Percentiles rank a stretch among this genome's conserved stretches.
phyloP scores from a whole-genome alignment of 2,888 invertebrate genomes.

The Idaea straminata region DNA sequence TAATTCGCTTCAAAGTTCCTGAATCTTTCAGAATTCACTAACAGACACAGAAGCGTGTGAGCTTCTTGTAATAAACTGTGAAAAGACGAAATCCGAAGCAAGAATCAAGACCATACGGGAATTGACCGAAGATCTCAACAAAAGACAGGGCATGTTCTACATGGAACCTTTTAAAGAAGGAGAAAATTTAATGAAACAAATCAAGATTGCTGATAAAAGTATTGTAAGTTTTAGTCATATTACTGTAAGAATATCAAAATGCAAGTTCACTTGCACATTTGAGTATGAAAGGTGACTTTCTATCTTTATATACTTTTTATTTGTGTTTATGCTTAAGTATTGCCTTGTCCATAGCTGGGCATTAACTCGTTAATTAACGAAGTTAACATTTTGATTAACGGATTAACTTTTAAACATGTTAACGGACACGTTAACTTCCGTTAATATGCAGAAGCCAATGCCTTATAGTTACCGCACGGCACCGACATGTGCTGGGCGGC shows the following conservation, averaged over 20 bases:
- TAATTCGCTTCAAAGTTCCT: neutral
- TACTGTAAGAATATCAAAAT: too few species aligned
- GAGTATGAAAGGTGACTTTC: neutral
- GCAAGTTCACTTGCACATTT: neutral
- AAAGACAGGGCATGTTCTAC: conserved; percentile 39
- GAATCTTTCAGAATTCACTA: conserved; percentile 35
- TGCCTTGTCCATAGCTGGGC: too few species aligned
- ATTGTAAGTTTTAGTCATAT: conserved; percentile 46
- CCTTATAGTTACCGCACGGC: too few species aligned
- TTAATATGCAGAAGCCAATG: too few species aligned
- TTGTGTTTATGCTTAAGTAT: too few species aligned
- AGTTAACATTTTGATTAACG: too few species aligned
- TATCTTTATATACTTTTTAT: neutral
- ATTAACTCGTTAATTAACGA: too few species aligned
- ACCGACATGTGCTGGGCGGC: too few species aligned
- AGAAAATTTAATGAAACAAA: conserved; percentile 21
- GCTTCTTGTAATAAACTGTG: conserved; percentile 51
- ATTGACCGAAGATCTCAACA: conserved; percentile 36
- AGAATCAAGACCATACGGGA: conserved; percentile 38
- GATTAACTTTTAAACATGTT: too few species aligned
- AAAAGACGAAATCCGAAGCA: conserved; percentile 42
- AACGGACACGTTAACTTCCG: too few species aligned
- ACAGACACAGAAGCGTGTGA: conserved; percentile 51
- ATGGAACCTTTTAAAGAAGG: conserved; percentile 5
- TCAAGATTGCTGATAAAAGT: conserved; percentile 43